Conservation (phyloP, 2,113 vertebrate genomes). For the Callopanchax toddi region DNA sequence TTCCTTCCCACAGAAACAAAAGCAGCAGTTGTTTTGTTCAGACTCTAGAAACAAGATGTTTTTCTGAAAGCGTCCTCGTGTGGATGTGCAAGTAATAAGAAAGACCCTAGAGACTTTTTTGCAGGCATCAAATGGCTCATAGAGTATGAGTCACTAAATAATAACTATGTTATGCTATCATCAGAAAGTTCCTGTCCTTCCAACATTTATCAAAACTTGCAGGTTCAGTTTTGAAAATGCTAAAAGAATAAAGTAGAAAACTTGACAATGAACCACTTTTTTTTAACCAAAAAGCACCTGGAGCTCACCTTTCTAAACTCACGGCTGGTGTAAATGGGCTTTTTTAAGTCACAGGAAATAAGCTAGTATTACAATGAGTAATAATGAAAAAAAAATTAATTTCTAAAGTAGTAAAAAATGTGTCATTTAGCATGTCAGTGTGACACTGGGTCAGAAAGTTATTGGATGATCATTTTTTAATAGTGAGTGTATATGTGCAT, state of each 20-base stretch:
- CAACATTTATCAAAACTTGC: too few relatives aligned
- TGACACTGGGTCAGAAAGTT: too few relatives aligned
- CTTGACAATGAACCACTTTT: not conserved
- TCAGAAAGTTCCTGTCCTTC: too few relatives aligned
- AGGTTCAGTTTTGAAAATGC: not conserved
- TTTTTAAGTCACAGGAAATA: too few relatives aligned
- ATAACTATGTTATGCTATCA: too few relatives aligned
- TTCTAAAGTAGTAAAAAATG: too few relatives aligned
- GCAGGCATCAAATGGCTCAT: too few relatives aligned
- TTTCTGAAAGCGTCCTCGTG: slow-evolving; percentile 28
- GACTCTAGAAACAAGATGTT: slow-evolving; percentile 13
- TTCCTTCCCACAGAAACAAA: slow-evolving; percentile 16
- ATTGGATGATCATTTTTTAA: too few relatives aligned
- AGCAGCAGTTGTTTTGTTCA: slow-evolving; percentile 40
- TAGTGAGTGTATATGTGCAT: too few relatives aligned
- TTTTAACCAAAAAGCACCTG: not conserved
- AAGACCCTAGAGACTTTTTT: not conserved
- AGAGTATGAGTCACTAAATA: not conserved
- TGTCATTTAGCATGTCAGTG: too few relatives aligned
- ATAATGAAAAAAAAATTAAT: too few relatives aligned
- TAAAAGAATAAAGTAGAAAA: not conserved
- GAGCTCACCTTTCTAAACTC: not conserved
- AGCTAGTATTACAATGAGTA: too few relatives aligned
- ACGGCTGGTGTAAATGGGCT: not conserved
- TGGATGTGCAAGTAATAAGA: slow-evolving; percentile 17